These are phyloP conservation scores for Epistrophella euchroma DNA, from an alignment of 2,888 invertebrate genomes.

Conservation along the genomic window DNA sequence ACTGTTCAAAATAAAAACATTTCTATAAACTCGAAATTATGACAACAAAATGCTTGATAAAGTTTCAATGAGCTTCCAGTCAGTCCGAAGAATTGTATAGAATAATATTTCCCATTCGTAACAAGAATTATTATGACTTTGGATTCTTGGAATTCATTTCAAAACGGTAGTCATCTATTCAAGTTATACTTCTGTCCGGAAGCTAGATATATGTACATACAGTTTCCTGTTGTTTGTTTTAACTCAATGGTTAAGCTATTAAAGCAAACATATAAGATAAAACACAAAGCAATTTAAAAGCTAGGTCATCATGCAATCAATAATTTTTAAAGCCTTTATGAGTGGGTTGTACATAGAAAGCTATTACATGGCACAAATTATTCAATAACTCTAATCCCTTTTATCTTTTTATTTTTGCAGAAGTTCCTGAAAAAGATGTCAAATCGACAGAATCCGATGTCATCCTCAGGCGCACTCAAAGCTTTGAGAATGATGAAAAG, in stretches of 20 bases:
- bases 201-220: not conserved
- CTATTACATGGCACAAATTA: not conserved
- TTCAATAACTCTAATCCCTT: not conserved
- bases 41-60: constrained; percentile 5
- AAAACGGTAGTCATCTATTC: not conserved
- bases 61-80: constrained; percentile 6
- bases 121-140: not conserved
- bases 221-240: not conserved
- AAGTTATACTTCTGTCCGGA: not conserved
- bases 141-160: constrained; percentile 2
- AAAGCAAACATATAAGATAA: not conserved
- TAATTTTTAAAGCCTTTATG: not conserved
- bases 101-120: not conserved
- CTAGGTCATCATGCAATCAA: constrained; percentile 9
- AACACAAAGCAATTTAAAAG: not conserved
- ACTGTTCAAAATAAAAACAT: not conserved
- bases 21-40: not conserved
- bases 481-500: constrained; percentile 95
- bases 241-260: too few relatives aligned
- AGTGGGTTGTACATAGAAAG: not conserved
- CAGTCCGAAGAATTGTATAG: not conserved
- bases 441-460: constrained; percentile 86
- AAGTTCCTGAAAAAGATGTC: constrained; percentile 86
- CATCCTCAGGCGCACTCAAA: constrained; percentile 91
- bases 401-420: constrained; percentile 80